Base-by-base conservation (phyloP, 2,888 invertebrate species). In the Dendrolimus houi region DNA sequence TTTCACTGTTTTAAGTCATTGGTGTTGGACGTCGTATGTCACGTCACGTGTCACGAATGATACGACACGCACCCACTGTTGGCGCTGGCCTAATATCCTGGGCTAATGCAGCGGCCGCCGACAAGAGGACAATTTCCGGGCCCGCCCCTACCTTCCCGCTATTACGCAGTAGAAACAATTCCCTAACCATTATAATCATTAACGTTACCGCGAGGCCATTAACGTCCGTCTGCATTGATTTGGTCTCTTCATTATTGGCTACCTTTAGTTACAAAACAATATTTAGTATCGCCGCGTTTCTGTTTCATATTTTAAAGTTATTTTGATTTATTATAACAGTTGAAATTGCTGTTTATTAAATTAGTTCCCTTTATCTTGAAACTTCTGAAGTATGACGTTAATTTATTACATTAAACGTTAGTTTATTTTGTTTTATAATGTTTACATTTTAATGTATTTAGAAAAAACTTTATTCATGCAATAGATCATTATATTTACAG, bases 91-190 rank as follows among this genome's bases (percentile, higher is more conserved):
- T 87, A 87, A 86, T 87, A 85, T 86, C 82, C 81, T 78, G 79
- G 62, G 71, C 81, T 88, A 88, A 88, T 87, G 88, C 76, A 77
- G 68, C 79, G 75, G 74, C 77, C 77, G 75, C 72, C 71, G 82
- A 84, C 82, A 85, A 85, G 83, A 87, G 82, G 83, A 87, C 86
- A 86, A 89, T 87, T 89, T 89, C 88, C 88, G 85, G 86, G 66
- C 77, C 75, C 78, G 77, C 80, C 86, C 87, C 83, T 75, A 79
- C 83, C 83, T 84, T 79, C 74, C 83, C 77, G 75, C 75, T 78
- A 83, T 85, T 84, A 83, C 76, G 76, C 75, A 77, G 77, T 83
- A 81, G 78, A 86, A 86, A 87, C 85, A 85, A 87, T 85, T 83
- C 81, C 73, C 77, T 70, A 73, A 75, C 80, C 82, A 83, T 85